Percentiles rank a stretch among this genome's conserved stretches.
Conservation (phyloP, 1,140 invertebrate genomes). For the Drosophila pseudoananassae region DNA sequence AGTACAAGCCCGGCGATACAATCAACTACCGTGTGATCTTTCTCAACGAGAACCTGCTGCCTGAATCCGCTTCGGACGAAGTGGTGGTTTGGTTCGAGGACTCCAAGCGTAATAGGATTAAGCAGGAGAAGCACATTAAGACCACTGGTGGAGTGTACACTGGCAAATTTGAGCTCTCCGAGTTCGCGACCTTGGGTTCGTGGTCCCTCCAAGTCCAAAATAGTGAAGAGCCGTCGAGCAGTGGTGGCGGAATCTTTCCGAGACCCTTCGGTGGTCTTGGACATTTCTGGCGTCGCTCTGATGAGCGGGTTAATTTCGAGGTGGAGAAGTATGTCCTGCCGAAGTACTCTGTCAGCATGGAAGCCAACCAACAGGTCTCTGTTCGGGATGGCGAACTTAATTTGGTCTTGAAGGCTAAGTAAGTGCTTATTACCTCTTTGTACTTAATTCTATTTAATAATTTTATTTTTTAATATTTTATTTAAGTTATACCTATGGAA, state of each 20-base stretch:
- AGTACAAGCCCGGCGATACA: conserved; percentile 95
- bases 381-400: conserved; percentile 92
- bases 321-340: conserved; percentile 95
- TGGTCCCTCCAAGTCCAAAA: conserved; percentile 88
- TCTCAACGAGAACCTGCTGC: conserved; percentile 90
- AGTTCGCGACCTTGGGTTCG: conserved; percentile 92
- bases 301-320: conserved; percentile 67
- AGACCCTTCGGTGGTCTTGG: conserved; percentile 17
- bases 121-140: conserved; percentile 90
- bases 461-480: not conserved
- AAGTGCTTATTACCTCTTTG: conserved; percentile 19
- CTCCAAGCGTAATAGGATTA: conserved; percentile 85
- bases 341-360: conserved; percentile 94
- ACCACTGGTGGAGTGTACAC: conserved; percentile 90
- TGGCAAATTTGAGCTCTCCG: conserved; percentile 90
- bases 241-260: not conserved
- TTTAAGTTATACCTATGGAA: conserved; percentile 88
- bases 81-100: conserved; percentile 74
- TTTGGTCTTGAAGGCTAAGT: conserved; percentile 91
- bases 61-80: conserved; percentile 89
- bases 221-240: not conserved
- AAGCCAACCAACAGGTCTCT: conserved; percentile 91
- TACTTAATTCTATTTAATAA: not conserved
- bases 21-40: conserved; percentile 94
- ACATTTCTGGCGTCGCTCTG: conserved; percentile 15